Evolutionary conservation across 2,113 vertebrate species (phyloP).

Genomic region (Urocolius indicus): DNA sequence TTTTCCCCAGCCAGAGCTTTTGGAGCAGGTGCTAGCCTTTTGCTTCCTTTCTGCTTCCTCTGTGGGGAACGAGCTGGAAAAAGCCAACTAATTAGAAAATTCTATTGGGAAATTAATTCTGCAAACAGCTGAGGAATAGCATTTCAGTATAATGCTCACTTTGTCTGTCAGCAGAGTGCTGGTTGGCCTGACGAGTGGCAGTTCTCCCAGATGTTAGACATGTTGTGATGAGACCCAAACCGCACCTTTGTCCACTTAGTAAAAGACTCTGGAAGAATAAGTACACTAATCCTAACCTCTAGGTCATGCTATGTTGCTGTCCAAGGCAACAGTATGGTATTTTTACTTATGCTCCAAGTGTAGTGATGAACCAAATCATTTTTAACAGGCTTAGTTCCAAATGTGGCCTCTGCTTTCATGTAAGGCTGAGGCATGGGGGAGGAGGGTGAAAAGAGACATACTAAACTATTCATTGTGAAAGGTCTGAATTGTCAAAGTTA

Average conservation of each 20-base stretch:
- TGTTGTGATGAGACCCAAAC: conserved; percentile 81
- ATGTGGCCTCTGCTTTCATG: not conserved
- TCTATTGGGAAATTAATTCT: conserved; percentile 77
- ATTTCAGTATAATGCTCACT: conserved; percentile 74
- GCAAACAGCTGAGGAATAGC: conserved; percentile 85
- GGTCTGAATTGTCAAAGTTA: not conserved
- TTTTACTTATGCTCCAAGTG: not conserved
- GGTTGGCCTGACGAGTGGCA: conserved; percentile 77
- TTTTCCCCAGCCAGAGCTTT: conserved; percentile 52
- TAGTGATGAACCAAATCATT: not conserved
- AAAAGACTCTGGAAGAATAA: conserved; percentile 53
- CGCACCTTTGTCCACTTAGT: conserved; percentile 42
- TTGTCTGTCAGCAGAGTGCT: conserved; percentile 78
- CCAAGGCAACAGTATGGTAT: not conserved
- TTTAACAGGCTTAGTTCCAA: not conserved
- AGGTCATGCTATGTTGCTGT: not conserved
- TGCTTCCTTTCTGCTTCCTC: conserved; percentile 75
- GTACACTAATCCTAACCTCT: not conserved
- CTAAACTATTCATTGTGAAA: not conserved
- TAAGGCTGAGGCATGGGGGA: not conserved
- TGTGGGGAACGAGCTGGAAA: conserved; percentile 65
- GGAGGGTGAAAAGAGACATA: not conserved
- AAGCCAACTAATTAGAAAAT: conserved; percentile 75
- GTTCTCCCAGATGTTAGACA: conserved; percentile 84
- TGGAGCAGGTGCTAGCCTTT: conserved; percentile 83